Evolutionary conservation across 2,888 invertebrate genomes (phyloP), one percentile per base, ranked within the genome.

Genomic region (Nymphalis c-album): DNA sequence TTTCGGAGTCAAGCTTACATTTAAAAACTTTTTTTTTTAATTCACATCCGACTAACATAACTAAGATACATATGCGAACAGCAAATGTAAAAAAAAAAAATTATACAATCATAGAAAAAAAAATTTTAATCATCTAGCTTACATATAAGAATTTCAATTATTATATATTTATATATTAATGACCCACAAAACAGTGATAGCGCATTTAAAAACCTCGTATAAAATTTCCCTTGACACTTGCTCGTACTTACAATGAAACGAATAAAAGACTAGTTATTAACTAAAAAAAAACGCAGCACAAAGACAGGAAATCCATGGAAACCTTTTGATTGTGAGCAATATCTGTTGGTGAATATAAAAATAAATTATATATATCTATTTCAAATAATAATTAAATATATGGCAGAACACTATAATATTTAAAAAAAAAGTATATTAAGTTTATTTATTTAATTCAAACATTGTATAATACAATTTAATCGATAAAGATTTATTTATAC

Each of bases 211-310:
- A 60, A 51, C 58, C 63, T 26, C 68, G 71, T 40, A 20, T 71
- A 76, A 75, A 64, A 57, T 81, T 88, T 85, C 83, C 86, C 84
- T 90, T 86, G 76, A 90, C 91, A 92, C 91, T 92, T 91, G 91
- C 88, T 90, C 84, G 86, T 91, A 92, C 90, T 90, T 90, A 91
- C 91, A 92, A 88, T 82, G 80, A 76, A 82, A 78, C 74, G 76
- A 74, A 78, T 73, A 80, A 75, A 77, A 80, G 77, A 71, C 75
- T 76, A 77, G 80, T 82, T 82, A 81, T 76, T 60, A 76, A 71
- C 83, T 84, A 85, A 76, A 63, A 80, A 85, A 76, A 63, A 80
- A 87, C 85, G 85, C 85, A 85, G 84, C 88, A 88, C 89, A 87
- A 84, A 81, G 78, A 86, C 81, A 74, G 82, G 82, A 79, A 80